phyloP scores from a whole-genome alignment of 2,797 vertebrate species.

The Acipenser transmontanus region DNA sequence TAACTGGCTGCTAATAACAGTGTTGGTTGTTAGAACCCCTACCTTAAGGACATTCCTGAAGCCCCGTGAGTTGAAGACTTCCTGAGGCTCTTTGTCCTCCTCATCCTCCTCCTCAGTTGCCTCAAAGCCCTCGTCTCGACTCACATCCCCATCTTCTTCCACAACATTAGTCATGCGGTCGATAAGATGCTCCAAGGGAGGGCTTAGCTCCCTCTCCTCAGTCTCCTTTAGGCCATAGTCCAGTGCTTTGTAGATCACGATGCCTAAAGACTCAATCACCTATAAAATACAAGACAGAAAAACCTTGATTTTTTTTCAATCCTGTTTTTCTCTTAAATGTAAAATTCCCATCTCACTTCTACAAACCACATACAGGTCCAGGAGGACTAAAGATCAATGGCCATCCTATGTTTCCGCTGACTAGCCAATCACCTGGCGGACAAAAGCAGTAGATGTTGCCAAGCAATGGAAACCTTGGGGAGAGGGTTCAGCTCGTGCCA shows the following conservation, averaged over 20 bases:
- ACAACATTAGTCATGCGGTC: slow-evolving; percentile 88
- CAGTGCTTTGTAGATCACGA: slow-evolving; percentile 96
- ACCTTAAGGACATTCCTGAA: slow-evolving; percentile 90
- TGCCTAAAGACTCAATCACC: slow-evolving; percentile 90
- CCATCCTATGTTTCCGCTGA: no score
- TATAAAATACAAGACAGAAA: slow-evolving; percentile 30
- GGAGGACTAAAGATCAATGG: no score
- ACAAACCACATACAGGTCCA: no score
- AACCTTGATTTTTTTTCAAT: neutral
- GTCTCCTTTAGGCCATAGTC: slow-evolving; percentile 95
- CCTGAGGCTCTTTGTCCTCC: slow-evolving; percentile 52
- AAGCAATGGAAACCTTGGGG: no score
- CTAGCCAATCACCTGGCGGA: no score
- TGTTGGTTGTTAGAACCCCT: slow-evolving; percentile 16
- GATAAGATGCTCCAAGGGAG: slow-evolving; percentile 89
- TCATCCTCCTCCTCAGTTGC: slow-evolving; percentile 88
- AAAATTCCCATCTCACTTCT: no score
- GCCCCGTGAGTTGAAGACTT: slow-evolving; percentile 54
- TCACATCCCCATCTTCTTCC: slow-evolving; percentile 62
- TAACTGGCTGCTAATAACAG: no score
- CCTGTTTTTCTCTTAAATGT: no score
- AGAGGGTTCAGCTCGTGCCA: no score
- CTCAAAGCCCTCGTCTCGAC: slow-evolving; percentile 87
- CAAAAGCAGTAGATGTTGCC: no score
- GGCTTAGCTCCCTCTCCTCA: slow-evolving; percentile 90